A percentile compares a stretch with the other conserved stretches of the same genome.
phyloP scores from a whole-genome alignment of 2,113 vertebrate genomes.

The Oreocharis arfaki region DNA sequence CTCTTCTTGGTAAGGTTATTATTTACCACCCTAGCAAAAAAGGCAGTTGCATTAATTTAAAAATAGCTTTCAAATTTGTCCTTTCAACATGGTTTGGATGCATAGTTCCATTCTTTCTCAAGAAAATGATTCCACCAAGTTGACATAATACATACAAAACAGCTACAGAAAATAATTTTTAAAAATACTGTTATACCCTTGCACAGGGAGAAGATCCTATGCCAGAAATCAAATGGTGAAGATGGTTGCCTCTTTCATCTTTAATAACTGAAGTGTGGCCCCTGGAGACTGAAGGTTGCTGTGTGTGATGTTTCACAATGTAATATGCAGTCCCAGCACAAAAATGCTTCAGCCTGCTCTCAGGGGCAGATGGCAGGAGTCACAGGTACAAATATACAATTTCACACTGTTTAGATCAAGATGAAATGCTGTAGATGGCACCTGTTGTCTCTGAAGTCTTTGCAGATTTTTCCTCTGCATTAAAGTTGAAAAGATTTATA shows the following conservation, averaged over 20 bases:
- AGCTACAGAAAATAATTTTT: not conserved
- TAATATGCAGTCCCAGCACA: not conserved
- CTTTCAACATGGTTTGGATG: not conserved
- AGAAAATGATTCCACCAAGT: not conserved
- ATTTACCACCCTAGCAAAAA: not conserved
- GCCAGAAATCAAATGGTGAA: not conserved
- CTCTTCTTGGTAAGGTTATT: not conserved
- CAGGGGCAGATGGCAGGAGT: slow-evolving; percentile 32
- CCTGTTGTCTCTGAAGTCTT: slow-evolving; percentile 8
- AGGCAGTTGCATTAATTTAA: not conserved
- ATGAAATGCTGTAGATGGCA: not conserved
- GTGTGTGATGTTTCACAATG: not conserved
- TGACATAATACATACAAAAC: not conserved
- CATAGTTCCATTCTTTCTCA: not conserved
- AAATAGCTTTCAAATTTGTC: not conserved
- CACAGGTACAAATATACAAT: slow-evolving; percentile 25
- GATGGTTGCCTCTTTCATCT: not conserved
- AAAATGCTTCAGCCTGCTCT: not conserved
- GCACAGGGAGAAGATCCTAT: not conserved
- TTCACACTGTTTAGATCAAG: slow-evolving; percentile 14
- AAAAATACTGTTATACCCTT: not conserved
- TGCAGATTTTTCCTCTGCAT: not conserved
- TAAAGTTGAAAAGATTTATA: not conserved
- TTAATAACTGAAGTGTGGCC: not conserved
- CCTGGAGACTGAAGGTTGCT: not conserved